Percentiles rank a stretch among this genome's conserved stretches.
These are phyloP conservation scores for Dicyema japonicum DNA, from an alignment of 1,140 invertebrate genomes.

Conservation along the genomic window DNA sequence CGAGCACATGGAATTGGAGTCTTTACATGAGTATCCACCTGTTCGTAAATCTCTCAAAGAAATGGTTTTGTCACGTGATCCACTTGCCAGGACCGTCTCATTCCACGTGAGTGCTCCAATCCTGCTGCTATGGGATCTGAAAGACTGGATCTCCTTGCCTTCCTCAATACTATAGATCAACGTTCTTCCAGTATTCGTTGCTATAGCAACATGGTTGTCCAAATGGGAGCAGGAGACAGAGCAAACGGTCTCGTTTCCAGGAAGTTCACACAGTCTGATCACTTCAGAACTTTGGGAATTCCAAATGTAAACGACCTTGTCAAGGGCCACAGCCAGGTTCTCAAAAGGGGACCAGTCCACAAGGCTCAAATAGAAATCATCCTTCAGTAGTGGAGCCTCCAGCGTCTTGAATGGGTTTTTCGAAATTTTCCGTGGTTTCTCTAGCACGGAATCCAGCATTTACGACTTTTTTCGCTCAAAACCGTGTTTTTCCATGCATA, in stretches of 20 bases:
- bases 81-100: conserved; percentile 71
- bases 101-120: conserved; percentile 76
- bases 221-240: background rate
- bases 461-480: too few species aligned
- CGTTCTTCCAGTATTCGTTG: too few species aligned
- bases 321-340: conserved; percentile 81
- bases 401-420: conserved; percentile 83
- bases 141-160: conserved; percentile 57
- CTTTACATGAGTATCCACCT: conserved; percentile 9
- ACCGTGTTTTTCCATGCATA: too few species aligned
- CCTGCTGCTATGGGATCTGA: conserved; percentile 57
- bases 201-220: too few species aligned
- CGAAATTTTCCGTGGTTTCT: conserved; percentile 84
- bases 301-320: conserved; percentile 92
- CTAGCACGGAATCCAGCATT: too few species aligned
- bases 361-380: conserved; percentile 91
- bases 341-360: conserved; percentile 98
- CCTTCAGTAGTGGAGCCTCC: conserved; percentile 86
- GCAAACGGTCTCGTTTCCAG: conserved; percentile 1
- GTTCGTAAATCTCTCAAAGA: conserved; percentile 67
- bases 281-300: conserved; percentile 47
- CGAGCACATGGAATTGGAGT: background rate
- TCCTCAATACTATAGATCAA: conserved; percentile 63
- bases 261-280: conserved; percentile 2
- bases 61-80: conserved; percentile 65